Base-by-base conservation (phyloP, 1,140 invertebrate genomes). In the Pomacea maculata region DNA sequence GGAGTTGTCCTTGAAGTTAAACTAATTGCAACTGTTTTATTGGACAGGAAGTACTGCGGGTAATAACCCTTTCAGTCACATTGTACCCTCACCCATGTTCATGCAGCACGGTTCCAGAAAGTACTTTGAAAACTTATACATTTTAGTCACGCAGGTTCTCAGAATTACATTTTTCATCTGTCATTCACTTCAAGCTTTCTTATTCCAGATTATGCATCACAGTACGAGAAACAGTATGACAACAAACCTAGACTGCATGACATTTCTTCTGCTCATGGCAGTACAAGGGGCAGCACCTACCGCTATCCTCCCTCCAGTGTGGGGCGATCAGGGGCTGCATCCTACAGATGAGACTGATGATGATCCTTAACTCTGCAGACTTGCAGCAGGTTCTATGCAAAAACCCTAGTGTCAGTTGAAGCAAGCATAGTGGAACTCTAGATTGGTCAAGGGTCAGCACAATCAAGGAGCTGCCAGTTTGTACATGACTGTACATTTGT, bases 161-260 rank as follows among this genome's bases (percentile, higher is more conserved):
- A n/a, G 21, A 9, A 34, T 52, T 80, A 17, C 68, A n/a, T 72
- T 19, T 75, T 19, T 45, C 34, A 45, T 45, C 34, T 45, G 34
- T 45, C 34, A 45, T 45, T 45, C 34, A 6, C 34, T 64, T 25
- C 61, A 1, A 70, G 0, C 79, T 25, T 61, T 81, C 17, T 65
- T 79, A 57, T 55, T 80, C 15, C 70, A 82, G 83, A 85, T 54
- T 86, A 87, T 78, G 80, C 79, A 57, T 85, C 86, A 5, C 84
- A 85, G 82, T 87, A 87, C 72, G 84, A 84, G 15, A 63, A 80
- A 63, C 87, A 87, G 70, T 89, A 89, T 82, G 87, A 89, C 78
- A 89, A 87, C 71, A 79, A 73, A 12, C 86, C 86, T 17, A 82
- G 77, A n/a, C 78, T 89, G n/a, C 87, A 87, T 63, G 86, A 86